A percentile compares a stretch with the other conserved stretches of the same genome.
These are phyloP conservation scores for Nineta flava DNA, from an alignment of 2,888 invertebrate species.

Conservation along the genomic window DNA sequence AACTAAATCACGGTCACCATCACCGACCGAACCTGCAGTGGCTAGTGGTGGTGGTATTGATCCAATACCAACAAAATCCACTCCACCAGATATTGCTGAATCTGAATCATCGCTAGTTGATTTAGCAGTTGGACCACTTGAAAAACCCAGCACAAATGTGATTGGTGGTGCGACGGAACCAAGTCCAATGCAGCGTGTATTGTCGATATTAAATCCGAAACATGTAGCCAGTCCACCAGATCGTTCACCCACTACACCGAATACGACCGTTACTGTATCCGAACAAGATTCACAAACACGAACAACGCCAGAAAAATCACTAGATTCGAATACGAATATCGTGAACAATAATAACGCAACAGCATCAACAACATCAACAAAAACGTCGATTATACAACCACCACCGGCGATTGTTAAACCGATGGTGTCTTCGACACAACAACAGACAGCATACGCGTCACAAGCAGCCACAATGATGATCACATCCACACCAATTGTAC, in stretches of 20 bases:
- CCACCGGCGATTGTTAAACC: slow-evolving; percentile 20
- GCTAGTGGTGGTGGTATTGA: slow-evolving; percentile 4
- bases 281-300: slow-evolving; percentile 2
- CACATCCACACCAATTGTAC: slow-evolving; percentile 23
- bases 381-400: slow-evolving; percentile 16
- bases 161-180: slow-evolving; percentile 34
- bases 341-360: slow-evolving; percentile 13
- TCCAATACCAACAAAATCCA: background rate
- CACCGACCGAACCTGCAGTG: slow-evolving; percentile 29
- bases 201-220: slow-evolving; percentile 37
- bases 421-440: slow-evolving; percentile 20
- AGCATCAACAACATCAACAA: slow-evolving; percentile 3
- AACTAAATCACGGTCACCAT: slow-evolving; percentile 60
- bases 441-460: slow-evolving; percentile 18
- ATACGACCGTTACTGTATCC: slow-evolving; percentile 11
- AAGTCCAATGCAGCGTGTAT: slow-evolving; percentile 41
- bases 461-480: slow-evolving; percentile 22
- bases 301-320: slow-evolving; percentile 10
- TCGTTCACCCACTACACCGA: slow-evolving; percentile 17
- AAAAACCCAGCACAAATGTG: slow-evolving; percentile 30
- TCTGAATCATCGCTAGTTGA: slow-evolving; percentile 9
- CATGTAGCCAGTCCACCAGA: slow-evolving; percentile 8
- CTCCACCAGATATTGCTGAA: slow-evolving; percentile 7
- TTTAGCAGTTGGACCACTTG: slow-evolving; percentile 20
- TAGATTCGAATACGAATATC: slow-evolving; percentile 16